Conservation (phyloP, 2,113 vertebrate genomes). For the Beaufortia kweichowensis region DNA sequence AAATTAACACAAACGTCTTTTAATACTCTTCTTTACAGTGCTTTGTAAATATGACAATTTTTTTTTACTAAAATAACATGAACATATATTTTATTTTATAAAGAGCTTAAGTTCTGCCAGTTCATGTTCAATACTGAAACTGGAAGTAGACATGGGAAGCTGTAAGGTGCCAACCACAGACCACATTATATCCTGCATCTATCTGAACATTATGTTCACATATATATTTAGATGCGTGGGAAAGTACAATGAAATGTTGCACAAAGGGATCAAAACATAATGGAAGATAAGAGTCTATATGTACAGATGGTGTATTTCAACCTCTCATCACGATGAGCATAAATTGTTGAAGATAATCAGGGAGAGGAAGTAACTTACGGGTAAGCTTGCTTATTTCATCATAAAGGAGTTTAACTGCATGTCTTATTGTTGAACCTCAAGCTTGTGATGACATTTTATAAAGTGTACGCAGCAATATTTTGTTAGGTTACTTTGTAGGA, state of each 20-base stretch:
- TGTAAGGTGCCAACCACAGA: not conserved
- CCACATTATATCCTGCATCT: constrained; percentile 10
- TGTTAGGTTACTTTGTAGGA: not conserved
- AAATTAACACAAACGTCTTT: too few relatives aligned
- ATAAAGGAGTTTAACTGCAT: not conserved
- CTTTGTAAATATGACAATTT: too few relatives aligned
- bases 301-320: too few relatives aligned
- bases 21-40: too few relatives aligned
- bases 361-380: not conserved
- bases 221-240: not conserved
- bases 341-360: not conserved
- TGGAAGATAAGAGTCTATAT: not conserved
- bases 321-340: not conserved
- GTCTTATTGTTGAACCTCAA: too few relatives aligned
- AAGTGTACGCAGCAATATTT: not conserved
- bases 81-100: not conserved
- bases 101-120: not conserved
- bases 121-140: not conserved
- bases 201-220: constrained; percentile 10
- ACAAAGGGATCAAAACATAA: not conserved
- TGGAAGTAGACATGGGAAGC: constrained; percentile 9
- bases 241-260: not conserved
- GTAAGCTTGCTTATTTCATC: constrained; percentile 3
- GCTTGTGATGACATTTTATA: not conserved
- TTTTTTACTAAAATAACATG: too few relatives aligned